Percentiles rank a stretch among this genome's conserved stretches.
phyloP scores from a whole-genome alignment of 2,113 vertebrate species.

The Uropsilus gracilis region DNA sequence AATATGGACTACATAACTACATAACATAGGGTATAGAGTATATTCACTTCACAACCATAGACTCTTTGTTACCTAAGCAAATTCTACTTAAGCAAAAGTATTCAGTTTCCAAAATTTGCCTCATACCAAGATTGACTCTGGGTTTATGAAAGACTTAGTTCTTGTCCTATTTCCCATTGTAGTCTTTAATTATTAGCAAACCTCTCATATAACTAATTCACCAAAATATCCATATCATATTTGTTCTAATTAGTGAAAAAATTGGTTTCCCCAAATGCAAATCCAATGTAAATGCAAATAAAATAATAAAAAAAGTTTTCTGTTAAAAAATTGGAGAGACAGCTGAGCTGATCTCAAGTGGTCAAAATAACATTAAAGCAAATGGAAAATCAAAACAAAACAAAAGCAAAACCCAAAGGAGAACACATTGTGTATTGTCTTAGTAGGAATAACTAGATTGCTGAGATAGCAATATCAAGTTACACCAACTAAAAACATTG shows the following conservation, averaged over 20 bases:
- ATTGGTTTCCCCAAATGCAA: neutral
- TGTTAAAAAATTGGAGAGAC: neutral
- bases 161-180: neutral
- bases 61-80: neutral
- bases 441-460: neutral
- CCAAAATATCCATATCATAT: neutral
- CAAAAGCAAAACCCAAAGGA: neutral
- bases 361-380: neutral
- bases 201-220: neutral
- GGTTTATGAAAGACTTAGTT: neutral
- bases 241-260: neutral
- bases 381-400: neutral
- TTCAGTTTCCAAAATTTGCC: neutral
- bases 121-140: neutral
- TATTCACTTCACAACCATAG: neutral
- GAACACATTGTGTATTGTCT: neutral
- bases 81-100: neutral
- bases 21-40: too few relatives aligned
- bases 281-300: neutral
- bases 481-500: neutral
- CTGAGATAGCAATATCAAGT: neutral
- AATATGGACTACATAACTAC: too few relatives aligned
- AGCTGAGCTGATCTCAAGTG: neutral
- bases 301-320: neutral
- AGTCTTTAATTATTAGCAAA: neutral